A percentile compares a stretch with the other conserved stretches of the same genome.
phyloP scores from a whole-genome alignment of 2,888 invertebrate genomes.

The Melieria crassipennis region DNA sequence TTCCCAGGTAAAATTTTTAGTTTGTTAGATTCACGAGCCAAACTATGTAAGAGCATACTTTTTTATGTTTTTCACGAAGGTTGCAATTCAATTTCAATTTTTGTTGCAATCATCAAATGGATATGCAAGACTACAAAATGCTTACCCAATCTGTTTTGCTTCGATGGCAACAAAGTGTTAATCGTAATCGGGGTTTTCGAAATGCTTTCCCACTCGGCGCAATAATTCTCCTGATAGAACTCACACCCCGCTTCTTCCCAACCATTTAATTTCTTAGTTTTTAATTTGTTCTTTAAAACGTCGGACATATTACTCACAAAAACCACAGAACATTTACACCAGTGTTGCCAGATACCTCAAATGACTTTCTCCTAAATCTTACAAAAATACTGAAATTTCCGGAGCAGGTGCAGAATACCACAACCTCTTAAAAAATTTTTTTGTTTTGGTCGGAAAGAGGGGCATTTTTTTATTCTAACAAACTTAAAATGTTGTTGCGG shows the following conservation, averaged over 20 bases:
- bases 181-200: slow-evolving; percentile 79
- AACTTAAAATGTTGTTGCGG: too few species aligned
- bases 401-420: too few species aligned
- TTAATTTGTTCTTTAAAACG: slow-evolving; percentile 47
- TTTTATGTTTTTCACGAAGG: not conserved
- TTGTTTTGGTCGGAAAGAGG: too few species aligned
- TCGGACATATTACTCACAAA: slow-evolving; percentile 37
- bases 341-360: too few species aligned
- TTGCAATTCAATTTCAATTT: too few species aligned
- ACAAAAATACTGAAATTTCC: too few species aligned
- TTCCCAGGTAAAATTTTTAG: not conserved
- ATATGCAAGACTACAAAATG: not conserved
- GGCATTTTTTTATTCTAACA: too few species aligned
- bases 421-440: too few species aligned
- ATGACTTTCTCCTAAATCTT: too few species aligned
- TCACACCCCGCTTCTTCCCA: slow-evolving; percentile 89
- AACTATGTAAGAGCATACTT: not conserved
- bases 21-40: not conserved
- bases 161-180: slow-evolving; percentile 81
- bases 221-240: slow-evolving; percentile 87
- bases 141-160: slow-evolving; percentile 78
- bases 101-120: too few species aligned
- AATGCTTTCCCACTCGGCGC: slow-evolving; percentile 76
- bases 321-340: too few species aligned
- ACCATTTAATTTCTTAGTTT: slow-evolving; percentile 69